phyloP scores from a whole-genome alignment of 2,113 vertebrate genomes.

The Lipophrys pholis region DNA sequence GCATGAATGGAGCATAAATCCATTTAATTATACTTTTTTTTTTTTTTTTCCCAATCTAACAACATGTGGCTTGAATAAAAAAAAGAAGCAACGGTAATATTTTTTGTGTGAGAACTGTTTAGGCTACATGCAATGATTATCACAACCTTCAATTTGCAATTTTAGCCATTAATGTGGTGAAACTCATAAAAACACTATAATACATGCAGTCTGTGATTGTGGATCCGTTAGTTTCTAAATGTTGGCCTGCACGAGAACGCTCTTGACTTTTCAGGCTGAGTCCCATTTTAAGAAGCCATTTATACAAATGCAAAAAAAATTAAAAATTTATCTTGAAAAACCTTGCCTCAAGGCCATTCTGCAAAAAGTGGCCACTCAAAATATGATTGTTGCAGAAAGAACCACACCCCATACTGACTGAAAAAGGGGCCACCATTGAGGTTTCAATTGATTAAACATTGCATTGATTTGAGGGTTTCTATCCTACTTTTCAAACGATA shows the following conservation, averaged over 20 bases:
- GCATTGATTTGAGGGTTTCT: too few species aligned
- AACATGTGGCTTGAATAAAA: too few species aligned
- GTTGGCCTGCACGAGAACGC: background rate
- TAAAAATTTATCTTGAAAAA: too few species aligned
- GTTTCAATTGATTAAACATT: background rate
- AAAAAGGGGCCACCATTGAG: background rate
- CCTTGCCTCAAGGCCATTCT: too few species aligned
- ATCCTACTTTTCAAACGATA: background rate
- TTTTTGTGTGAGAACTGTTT: too few species aligned
- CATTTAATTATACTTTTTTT: too few species aligned
- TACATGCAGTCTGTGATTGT: background rate
- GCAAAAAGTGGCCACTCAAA: background rate
- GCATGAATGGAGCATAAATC: too few species aligned
- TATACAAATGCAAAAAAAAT: constrained; percentile 1
- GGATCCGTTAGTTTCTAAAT: background rate
- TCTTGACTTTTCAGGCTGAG: background rate
- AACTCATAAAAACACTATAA: background rate
- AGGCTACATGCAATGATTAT: too few species aligned
- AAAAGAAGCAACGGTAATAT: too few species aligned
- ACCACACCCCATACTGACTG: background rate
- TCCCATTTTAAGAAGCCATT: background rate
- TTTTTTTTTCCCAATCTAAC: too few species aligned
- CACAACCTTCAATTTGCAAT: too few species aligned
- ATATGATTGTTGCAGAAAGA: background rate
- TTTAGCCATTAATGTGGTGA: background rate